Percentiles rank a stretch among this genome's conserved stretches.
Evolutionary conservation across 2,888 invertebrate genomes (phyloP).

Genomic region (Darwinula stevensoni): DNA sequence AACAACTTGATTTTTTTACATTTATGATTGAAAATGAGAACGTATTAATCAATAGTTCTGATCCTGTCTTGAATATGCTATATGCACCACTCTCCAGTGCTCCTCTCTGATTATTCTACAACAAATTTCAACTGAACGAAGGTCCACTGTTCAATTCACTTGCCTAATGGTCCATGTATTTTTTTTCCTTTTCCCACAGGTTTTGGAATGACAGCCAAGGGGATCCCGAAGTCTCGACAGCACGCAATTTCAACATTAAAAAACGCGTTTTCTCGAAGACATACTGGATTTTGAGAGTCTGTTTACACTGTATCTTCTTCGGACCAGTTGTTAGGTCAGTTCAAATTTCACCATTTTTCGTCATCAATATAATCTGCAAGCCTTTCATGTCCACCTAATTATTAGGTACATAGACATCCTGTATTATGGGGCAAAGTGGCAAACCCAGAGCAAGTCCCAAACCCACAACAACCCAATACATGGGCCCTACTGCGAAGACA

Average conservation of each 20-base stretch:
- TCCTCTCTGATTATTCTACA: too few species aligned
- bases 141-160: too few species aligned
- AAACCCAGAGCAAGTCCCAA: slow-evolving; percentile 4
- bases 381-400: slow-evolving; percentile 3
- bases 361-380: slow-evolving; percentile 3
- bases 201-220: too few species aligned
- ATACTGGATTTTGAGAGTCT: slow-evolving; percentile 5
- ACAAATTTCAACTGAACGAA: too few species aligned
- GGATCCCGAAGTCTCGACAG: too few species aligned
- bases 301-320: slow-evolving; percentile 9
- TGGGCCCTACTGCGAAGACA: not conserved
- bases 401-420: slow-evolving; percentile 11
- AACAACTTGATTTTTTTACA: too few species aligned
- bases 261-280: slow-evolving; percentile 6
- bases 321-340: slow-evolving; percentile 10
- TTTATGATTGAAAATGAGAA: too few species aligned
- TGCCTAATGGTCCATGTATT: too few species aligned
- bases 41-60: too few species aligned
- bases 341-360: not conserved
- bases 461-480: not conserved
- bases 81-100: too few species aligned
- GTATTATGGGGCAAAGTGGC: slow-evolving; percentile 9
- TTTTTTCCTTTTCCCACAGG: too few species aligned
- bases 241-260: slow-evolving; percentile 9
- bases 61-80: too few species aligned